These are phyloP conservation scores for Cichladusa arquata DNA, from an alignment of 2,113 vertebrate genomes.

Conservation along the genomic window DNA sequence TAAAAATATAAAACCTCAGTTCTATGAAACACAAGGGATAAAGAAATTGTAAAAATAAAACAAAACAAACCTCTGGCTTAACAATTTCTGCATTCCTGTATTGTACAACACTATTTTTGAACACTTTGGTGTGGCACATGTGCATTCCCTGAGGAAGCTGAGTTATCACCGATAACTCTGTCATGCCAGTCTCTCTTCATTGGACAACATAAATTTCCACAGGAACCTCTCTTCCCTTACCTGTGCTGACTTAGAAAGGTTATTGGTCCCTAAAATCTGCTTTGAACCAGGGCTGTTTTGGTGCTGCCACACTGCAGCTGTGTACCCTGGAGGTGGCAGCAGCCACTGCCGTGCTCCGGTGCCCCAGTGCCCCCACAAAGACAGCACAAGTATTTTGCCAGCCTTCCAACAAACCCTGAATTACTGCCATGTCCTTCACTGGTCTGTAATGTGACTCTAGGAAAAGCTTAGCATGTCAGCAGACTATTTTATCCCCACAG, in stretches of 20 bases:
- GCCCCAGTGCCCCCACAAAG: not conserved
- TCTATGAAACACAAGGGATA: not conserved
- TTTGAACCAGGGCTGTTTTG: not conserved
- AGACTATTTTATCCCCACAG: constrained; percentile 24
- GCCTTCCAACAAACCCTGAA: constrained; percentile 23
- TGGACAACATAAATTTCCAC: not conserved
- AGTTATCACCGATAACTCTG: not conserved
- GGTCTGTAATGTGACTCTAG: constrained; percentile 56
- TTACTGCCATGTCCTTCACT: constrained; percentile 50
- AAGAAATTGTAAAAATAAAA: not conserved
- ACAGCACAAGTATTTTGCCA: not conserved
- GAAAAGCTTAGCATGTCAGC: constrained; percentile 45
- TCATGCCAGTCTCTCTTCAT: not conserved
- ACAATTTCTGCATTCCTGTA: not conserved
- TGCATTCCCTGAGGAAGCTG: not conserved
- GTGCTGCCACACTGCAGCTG: not conserved
- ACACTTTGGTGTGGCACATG: not conserved
- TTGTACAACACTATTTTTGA: not conserved
- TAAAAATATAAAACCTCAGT: not conserved
- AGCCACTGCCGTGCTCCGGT: not conserved
- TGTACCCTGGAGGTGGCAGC: not conserved
- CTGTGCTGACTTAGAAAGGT: not conserved
- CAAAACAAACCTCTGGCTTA: not conserved
- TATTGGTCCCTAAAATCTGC: not conserved
- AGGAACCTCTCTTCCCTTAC: not conserved